Evolutionary conservation across 2,888 invertebrate species (phyloP), one percentile per base, ranked within the genome.

Genomic region (Anodontia alba): DNA sequence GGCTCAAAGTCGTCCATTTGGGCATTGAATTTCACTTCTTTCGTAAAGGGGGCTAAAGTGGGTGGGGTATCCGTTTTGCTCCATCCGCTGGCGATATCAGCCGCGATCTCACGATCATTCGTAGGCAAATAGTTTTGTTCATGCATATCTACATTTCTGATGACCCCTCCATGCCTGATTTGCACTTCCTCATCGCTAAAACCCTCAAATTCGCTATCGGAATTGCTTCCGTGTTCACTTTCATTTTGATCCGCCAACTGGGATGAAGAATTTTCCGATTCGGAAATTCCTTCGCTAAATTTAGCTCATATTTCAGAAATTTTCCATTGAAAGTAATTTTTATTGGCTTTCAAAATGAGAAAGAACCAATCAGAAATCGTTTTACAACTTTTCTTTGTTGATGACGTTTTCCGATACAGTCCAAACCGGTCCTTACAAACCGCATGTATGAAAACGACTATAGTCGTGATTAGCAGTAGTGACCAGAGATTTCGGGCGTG

Each of bases 41-140:
- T 42, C 5, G 67, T 71, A 71, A 72, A 79, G 1, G 74, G 71
- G 1, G 70, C 62, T n/a, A 36, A 62, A 36, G 62, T 8, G 1
- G 62, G 70, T 38, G 33, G 38, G 29, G 7, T n/a, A 31, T 77
- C 74, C 1, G 69, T 73, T 23, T 71, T 43, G 17, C 29, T 36
- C 81, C 81, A 81, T 20, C 77, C 73, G 12, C 33, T 43, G 15
- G 43, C 51, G 0, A 74, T 12, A 42, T 81, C 54, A 20, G 5
- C 42, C 7, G 69, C 38, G 3, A 69, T 69, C 42, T 77, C 71
- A 10, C 12, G 29, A 29, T 57, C 29, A 57, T 57, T 57, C 1
- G 23, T 26, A 10, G 29, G 15, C 23, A 29, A 23, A 29, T 57
- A 57, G 15, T 23, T 29, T 17, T 29, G 2, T 23, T 12, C 15